Evolutionary conservation across 2,888 invertebrate genomes (phyloP).

Genomic region (Sthenelais limicola): DNA sequence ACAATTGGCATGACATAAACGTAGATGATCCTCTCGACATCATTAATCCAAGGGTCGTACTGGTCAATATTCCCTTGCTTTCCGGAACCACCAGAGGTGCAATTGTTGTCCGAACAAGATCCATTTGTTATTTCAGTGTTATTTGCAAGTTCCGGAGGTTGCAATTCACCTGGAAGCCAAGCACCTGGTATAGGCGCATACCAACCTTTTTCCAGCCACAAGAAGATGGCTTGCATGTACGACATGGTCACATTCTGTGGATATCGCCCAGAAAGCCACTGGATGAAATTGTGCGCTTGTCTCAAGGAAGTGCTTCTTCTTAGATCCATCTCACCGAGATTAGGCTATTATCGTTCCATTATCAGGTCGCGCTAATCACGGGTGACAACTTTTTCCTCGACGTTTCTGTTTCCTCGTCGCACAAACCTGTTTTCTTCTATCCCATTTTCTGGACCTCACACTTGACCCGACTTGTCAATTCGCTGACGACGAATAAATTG

Average conservation of each 20-base stretch:
- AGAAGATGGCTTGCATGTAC: background rate
- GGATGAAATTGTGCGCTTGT: background rate
- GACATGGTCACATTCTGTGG: background rate
- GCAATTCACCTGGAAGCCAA: background rate
- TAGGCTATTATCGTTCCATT: too few species aligned
- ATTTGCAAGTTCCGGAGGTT: background rate
- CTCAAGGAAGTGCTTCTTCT: too few species aligned
- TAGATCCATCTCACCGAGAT: too few species aligned
- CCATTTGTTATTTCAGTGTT: background rate
- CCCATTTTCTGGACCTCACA: too few species aligned
- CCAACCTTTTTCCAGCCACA: background rate
- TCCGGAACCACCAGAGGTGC: constrained; percentile 76
- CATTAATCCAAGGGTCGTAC: constrained; percentile 12
- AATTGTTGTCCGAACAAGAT: constrained; percentile 69
- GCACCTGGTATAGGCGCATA: constrained; percentile 19
- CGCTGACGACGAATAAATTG: too few species aligned
- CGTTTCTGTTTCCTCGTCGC: too few species aligned
- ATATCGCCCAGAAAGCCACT: background rate
- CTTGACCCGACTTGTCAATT: too few species aligned
- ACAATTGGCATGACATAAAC: constrained; percentile 41
- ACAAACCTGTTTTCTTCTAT: too few species aligned
- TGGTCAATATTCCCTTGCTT: too few species aligned
- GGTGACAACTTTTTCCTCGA: too few species aligned
- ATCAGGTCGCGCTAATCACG: too few species aligned
- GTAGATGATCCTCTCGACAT: constrained; percentile 33